Base-by-base conservation (phyloP, 2,888 invertebrate genomes). In the Microctonus hyperodae region DNA sequence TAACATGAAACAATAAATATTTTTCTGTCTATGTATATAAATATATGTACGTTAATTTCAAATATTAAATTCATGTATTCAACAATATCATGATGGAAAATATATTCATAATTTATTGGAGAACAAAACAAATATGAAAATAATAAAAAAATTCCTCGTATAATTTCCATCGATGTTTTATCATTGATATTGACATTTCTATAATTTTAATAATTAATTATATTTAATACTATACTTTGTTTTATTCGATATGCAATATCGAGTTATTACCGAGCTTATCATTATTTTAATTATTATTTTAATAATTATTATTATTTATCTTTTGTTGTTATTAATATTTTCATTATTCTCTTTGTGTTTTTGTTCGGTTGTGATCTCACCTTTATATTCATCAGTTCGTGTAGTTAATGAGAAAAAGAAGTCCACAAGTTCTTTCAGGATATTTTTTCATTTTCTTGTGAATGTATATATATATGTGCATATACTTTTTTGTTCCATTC, bases 351-450 rank as follows among this genome's bases (percentile, higher is more conserved):
- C n/a, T n/a, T n/a, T n/a, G n/a, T n/a, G n/a, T n/a, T n/a, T n/a
- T 50, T 50, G 5, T 16, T 50, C 23, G 10, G 20, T 50, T 50
- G 23, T 20, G 10, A 23, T 20, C 48, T 50, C 48, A 23, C 23
- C 48, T 22, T 23, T 50, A 10, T 20, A 50, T 50, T 50, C 23
- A 50, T 16, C 23, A 2, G 9, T 28, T 28, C 28, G 23, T n/a
- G n/a, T n/a, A 53, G 28, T 53, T 53, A 53, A 53, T 53, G 53
- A 53, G 53, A 25, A 53, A 53, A n/a, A n/a, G n/a, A 4, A 53
- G 53, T 53, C 53, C 23, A 37, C 37, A 25, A 53, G 23, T 53
- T 28, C n/a, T 50, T 50, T 50, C 48, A 23, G 23, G 48, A 20
- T 50, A 22, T 50, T 50, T 50, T 20, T 50, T 16, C 48, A 23